phyloP scores from a whole-genome alignment of 2,113 vertebrate species.

The Nothobranchius kuhntae region DNA sequence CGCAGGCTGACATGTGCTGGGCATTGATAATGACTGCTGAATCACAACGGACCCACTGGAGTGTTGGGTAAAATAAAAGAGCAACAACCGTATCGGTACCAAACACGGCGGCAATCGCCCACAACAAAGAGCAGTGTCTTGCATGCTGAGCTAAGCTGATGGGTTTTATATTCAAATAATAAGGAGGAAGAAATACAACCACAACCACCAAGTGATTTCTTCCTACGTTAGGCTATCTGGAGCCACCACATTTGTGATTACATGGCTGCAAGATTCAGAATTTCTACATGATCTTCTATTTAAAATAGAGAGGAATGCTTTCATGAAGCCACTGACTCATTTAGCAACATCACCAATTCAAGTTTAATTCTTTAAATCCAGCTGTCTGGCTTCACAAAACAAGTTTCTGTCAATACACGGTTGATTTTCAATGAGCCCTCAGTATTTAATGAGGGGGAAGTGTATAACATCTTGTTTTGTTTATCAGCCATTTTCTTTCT shows the following conservation, averaged over 20 bases:
- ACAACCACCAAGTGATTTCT: constrained; percentile 58
- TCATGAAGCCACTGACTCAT: constrained; percentile 39
- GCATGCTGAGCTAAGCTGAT: constrained; percentile 68
- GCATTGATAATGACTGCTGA: constrained; percentile 74
- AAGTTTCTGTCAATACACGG: constrained; percentile 54
- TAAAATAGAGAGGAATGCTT: constrained; percentile 9
- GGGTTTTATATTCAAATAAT: constrained; percentile 72
- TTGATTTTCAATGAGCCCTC: constrained; percentile 64
- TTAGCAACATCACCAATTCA: constrained; percentile 38
- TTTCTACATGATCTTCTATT: constrained; percentile 40
- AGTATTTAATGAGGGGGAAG: constrained; percentile 59
- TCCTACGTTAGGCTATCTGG: constrained; percentile 44
- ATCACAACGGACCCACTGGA: constrained; percentile 54
- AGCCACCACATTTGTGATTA: constrained; percentile 42
- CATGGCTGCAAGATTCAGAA: constrained; percentile 30
- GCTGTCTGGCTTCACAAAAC: constrained; percentile 46
- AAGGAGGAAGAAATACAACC: constrained; percentile 58
- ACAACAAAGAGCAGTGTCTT: constrained; percentile 68
- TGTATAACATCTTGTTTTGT: constrained; percentile 61
- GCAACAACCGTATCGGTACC: constrained; percentile 67
- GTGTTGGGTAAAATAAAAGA: constrained; percentile 58
- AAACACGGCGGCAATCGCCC: constrained; percentile 57
- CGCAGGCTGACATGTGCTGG: constrained; percentile 69
- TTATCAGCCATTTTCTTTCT: constrained; percentile 56
- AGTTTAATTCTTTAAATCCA: constrained; percentile 60